Conservation (phyloP, 2,113 vertebrate species). For the Mustelus asterias region DNA sequence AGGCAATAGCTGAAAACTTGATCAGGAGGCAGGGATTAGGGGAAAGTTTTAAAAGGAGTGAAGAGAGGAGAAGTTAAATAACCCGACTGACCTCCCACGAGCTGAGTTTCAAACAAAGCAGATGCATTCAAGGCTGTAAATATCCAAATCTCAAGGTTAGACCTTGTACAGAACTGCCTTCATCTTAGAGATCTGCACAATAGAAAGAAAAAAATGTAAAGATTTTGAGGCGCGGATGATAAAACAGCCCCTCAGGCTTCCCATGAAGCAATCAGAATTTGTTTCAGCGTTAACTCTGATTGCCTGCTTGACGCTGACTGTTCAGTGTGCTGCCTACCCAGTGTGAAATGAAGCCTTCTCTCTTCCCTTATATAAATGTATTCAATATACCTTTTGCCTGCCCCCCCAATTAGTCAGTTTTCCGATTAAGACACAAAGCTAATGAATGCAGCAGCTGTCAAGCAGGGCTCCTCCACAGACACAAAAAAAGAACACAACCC, state of each 20-base stretch:
- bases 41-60: background rate
- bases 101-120: background rate
- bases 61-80: background rate
- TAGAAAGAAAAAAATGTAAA: background rate
- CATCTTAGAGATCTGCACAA: background rate
- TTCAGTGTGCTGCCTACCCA: background rate
- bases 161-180: background rate
- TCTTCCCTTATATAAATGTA: background rate
- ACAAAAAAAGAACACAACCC: background rate
- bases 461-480: background rate
- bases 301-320: background rate
- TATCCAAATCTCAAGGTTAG: background rate
- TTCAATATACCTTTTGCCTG: background rate
- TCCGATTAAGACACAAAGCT: conserved; percentile 13
- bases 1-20: background rate
- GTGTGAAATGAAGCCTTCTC: background rate
- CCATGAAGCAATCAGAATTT: background rate
- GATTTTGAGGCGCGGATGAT: background rate
- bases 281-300: background rate
- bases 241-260: background rate
- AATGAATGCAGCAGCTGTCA: background rate
- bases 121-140: background rate
- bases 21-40: background rate
- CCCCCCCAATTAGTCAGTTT: background rate
- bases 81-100: background rate